Conservation (phyloP, 1,140 invertebrate species). For the Bursaphelenchus mucronatus region DNA sequence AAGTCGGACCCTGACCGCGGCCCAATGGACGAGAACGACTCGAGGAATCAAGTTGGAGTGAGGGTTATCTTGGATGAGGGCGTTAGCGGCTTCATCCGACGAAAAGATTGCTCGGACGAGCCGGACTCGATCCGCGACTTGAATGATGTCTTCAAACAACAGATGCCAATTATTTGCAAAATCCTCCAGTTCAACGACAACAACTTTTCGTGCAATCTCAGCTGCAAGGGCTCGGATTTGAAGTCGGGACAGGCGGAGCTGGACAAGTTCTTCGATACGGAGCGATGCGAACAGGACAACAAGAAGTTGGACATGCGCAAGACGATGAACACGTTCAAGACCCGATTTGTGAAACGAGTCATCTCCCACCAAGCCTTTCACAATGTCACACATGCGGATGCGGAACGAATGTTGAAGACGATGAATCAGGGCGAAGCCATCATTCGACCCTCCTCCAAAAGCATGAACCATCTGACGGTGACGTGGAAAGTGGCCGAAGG, state of each 20-base stretch:
- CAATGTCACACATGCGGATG: conserved; percentile 87
- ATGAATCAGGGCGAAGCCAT: conserved; percentile 90
- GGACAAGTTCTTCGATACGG: conserved; percentile 86
- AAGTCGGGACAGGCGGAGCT: conserved; percentile 77
- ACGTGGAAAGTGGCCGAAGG: conserved; percentile 95
- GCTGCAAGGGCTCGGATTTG: conserved; percentile 86
- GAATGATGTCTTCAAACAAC: conserved; percentile 62
- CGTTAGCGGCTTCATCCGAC: conserved; percentile 85
- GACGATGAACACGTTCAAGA: conserved; percentile 14
- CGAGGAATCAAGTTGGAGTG: conserved; percentile 90
- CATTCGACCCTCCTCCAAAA: conserved; percentile 79
- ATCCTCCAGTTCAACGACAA: conserved; percentile 93
- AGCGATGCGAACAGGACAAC: conserved; percentile 67
- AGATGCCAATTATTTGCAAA: conserved; percentile 85
- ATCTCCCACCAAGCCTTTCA: conserved; percentile 96
- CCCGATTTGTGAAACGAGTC: conserved; percentile 75
- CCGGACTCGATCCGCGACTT: background rate
- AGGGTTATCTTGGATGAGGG: conserved; percentile 85
- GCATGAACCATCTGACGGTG: conserved; percentile 87
- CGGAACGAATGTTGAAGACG: conserved; percentile 79
- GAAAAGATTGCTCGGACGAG: conserved; percentile 84
- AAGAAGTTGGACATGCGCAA: conserved; percentile 20
- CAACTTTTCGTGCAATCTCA: conserved; percentile 85
- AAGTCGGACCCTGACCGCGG: conserved; percentile 8
- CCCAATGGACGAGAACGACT: conserved; percentile 39